These are phyloP conservation scores for Drosophila percnosoma DNA, from an alignment of 2,888 invertebrate species.

Conservation along the genomic window DNA sequence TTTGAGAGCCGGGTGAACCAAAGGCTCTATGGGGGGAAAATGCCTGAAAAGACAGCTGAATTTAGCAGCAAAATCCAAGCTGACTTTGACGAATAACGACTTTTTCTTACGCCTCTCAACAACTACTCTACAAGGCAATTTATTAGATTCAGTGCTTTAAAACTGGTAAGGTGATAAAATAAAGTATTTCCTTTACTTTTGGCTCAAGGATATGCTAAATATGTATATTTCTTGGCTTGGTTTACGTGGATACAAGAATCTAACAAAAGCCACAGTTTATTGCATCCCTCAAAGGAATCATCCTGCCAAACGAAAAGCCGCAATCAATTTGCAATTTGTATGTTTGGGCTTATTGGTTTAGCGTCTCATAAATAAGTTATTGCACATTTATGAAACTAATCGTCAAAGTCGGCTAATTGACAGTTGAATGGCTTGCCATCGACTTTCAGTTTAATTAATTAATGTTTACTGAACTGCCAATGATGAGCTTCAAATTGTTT, in stretches of 20 bases:
- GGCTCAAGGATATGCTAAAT: not conserved
- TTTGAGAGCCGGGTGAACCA: conserved; percentile 57
- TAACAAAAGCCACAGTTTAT: not conserved
- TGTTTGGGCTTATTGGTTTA: conserved; percentile 33
- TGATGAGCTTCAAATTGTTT: not conserved
- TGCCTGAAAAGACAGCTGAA: conserved; percentile 27
- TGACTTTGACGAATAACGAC: conserved; percentile 29
- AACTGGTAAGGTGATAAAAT: not conserved
- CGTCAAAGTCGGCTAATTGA: conserved; percentile 55
- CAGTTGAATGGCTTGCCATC: conserved; percentile 68
- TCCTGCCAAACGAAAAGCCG: not conserved
- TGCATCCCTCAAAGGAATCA: not conserved
- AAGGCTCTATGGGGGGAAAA: conserved; percentile 20
- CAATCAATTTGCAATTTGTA: conserved; percentile 58
- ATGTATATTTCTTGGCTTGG: no score
- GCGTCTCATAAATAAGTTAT: conserved; percentile 58
- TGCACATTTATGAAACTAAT: conserved; percentile 57
- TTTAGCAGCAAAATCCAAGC: conserved; percentile 29
- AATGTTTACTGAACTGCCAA: not conserved
- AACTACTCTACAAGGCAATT: not conserved
- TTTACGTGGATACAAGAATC: not conserved
- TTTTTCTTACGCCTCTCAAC: not conserved
- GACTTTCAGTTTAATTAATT: conserved; percentile 58
- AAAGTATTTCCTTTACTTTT: not conserved
- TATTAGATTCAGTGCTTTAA: not conserved